Percentiles rank a stretch among this genome's conserved stretches.
Conservation (phyloP, 2,888 invertebrate species). For the Ceratothoa steindachneri region DNA sequence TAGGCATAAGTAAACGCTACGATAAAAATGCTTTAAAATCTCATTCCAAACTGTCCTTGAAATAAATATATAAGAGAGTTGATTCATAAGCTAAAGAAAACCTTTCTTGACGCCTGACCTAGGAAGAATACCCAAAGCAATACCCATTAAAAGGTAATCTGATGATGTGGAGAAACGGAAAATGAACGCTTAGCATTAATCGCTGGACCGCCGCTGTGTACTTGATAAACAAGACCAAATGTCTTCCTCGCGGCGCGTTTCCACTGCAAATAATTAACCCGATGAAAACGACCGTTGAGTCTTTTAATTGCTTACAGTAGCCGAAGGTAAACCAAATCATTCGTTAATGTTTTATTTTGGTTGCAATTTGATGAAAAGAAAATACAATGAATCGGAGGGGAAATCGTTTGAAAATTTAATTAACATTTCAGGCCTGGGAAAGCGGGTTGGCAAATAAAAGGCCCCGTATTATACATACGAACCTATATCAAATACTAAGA, state of each 20-base stretch:
- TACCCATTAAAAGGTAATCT: neutral
- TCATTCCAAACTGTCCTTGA: too few relatives aligned
- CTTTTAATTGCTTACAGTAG: constrained; percentile 13
- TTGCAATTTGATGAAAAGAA: constrained; percentile 7
- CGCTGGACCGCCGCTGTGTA: neutral
- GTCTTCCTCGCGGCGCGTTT: neutral
- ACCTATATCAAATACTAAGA: too few relatives aligned
- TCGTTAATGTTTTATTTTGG: constrained; percentile 8
- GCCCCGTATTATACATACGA: too few relatives aligned
- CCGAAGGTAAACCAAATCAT: constrained; percentile 4
- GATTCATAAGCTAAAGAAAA: too few relatives aligned
- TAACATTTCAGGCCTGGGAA: too few relatives aligned
- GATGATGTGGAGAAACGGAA: neutral
- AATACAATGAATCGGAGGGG: neutral
- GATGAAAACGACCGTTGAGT: neutral
- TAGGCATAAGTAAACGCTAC: too few relatives aligned
- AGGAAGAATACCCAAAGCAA: too few relatives aligned
- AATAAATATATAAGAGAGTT: too few relatives aligned
- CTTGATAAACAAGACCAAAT: neutral
- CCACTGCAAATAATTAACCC: constrained; percentile 5
- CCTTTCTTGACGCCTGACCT: too few relatives aligned
- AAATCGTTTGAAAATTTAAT: neutral
- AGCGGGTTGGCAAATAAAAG: too few relatives aligned
- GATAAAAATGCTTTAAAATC: too few relatives aligned
- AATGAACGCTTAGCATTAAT: neutral